A percentile compares a stretch with the other conserved stretches of the same genome.
These are phyloP conservation scores for Heliopora coerulea DNA, from an alignment of 92 coral and sea anemone genomes.

Conservation along the genomic window DNA sequence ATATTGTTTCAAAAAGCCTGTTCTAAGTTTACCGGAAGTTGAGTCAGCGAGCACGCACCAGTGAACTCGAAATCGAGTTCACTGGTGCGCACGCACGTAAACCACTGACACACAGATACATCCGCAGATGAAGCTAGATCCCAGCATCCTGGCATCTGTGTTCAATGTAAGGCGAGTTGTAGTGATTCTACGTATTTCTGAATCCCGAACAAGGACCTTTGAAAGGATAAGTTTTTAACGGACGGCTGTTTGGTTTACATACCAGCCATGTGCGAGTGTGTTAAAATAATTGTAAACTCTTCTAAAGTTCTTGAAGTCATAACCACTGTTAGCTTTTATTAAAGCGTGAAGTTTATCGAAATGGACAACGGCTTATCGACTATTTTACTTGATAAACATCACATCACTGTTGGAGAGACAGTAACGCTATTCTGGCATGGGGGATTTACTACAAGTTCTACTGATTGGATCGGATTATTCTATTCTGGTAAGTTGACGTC, in stretches of 20 bases:
- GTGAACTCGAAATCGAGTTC: too few species aligned
- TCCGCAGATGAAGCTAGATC: too few species aligned
- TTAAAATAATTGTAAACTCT: conserved; percentile 2
- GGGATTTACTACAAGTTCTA: conserved; percentile 69
- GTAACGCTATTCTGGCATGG: conserved; percentile 94
- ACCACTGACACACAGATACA: too few species aligned
- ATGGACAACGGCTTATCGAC: conserved; percentile 45
- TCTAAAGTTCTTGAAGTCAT: neutral
- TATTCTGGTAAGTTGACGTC: conserved; percentile 73
- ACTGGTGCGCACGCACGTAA: too few species aligned
- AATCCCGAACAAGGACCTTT: too few species aligned
- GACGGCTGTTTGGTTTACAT: conserved; percentile 20
- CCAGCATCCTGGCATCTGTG: too few species aligned
- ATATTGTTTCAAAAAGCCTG: too few species aligned
- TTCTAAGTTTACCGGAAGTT: too few species aligned
- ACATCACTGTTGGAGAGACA: conserved; percentile 90
- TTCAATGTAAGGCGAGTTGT: too few species aligned
- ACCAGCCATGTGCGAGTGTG: conserved; percentile 31
- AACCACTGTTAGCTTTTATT: neutral
- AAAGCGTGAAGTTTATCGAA: conserved; percentile 3
- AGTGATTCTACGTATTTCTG: too few species aligned
- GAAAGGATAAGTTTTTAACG: neutral
- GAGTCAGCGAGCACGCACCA: too few species aligned
- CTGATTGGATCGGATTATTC: conserved; percentile 97
- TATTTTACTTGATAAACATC: conserved; percentile 42